Evolutionary conservation across 2,797 vertebrate genomes (phyloP).

Genomic region (Phoebastria nigripes): DNA sequence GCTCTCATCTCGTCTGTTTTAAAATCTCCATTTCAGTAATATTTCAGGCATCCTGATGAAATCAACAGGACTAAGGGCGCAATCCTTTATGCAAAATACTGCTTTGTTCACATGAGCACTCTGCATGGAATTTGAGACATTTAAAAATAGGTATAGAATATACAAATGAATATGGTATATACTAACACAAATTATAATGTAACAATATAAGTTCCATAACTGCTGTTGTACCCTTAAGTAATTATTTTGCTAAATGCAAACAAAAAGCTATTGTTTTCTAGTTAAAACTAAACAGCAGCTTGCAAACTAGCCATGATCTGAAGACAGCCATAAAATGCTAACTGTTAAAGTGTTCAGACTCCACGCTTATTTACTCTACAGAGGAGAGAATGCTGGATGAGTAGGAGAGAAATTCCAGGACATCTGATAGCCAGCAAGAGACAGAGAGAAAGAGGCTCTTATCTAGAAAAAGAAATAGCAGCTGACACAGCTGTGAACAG

Average conservation of each 20-base stretch:
- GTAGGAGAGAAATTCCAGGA: neutral
- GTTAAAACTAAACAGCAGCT: neutral
- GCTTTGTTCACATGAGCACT: neutral
- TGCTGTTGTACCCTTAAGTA: neutral
- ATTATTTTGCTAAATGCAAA: neutral
- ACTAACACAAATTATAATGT: neutral
- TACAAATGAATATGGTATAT: neutral
- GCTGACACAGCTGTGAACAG: neutral
- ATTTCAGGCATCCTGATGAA: neutral
- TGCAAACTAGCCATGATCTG: neutral
- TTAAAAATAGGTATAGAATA: neutral
- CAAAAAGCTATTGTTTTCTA: neutral
- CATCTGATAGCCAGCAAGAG: neutral
- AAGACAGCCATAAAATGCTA: neutral
- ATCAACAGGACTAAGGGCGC: neutral
- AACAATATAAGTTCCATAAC: neutral
- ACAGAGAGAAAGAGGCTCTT: neutral
- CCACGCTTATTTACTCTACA: neutral
- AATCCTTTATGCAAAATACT: neutral
- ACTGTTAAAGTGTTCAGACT: neutral
- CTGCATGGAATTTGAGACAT: neutral
- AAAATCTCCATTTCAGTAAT: neutral
- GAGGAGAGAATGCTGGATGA: neutral
- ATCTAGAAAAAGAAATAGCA: conserved; percentile 35
- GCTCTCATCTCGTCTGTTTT: neutral